Evolutionary conservation across 2,888 invertebrate genomes (phyloP).

Genomic region (Tenthredo scrophulariae): DNA sequence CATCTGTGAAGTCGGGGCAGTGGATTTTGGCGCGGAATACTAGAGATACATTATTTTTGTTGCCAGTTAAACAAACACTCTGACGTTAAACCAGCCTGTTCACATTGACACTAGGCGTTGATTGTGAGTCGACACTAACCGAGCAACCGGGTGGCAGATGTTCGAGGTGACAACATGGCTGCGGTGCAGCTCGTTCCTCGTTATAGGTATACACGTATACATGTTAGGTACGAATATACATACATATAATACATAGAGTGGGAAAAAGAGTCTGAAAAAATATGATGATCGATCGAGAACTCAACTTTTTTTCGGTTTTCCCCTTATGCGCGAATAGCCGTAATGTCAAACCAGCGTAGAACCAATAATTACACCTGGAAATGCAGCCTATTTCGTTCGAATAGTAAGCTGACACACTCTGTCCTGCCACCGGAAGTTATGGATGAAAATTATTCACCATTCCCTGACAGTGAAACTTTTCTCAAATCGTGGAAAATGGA

Average conservation of each 20-base stretch:
- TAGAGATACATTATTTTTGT: background rate
- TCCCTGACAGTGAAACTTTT: background rate
- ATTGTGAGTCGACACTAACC: slow-evolving; percentile 36
- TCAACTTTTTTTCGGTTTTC: background rate
- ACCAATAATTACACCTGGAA: slow-evolving; percentile 8
- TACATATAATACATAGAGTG: background rate
- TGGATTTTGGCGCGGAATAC: background rate
- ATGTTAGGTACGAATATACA: background rate
- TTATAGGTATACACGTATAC: slow-evolving; percentile 2
- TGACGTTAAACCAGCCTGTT: slow-evolving; percentile 30
- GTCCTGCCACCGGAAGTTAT: background rate
- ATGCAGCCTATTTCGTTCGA: background rate
- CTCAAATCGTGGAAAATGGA: background rate
- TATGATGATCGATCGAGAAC: slow-evolving; percentile 31
- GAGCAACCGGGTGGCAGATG: slow-evolving; percentile 44
- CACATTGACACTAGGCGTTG: slow-evolving; percentile 22
- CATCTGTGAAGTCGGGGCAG: background rate
- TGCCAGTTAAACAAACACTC: background rate
- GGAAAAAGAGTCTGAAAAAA: slow-evolving; percentile 33
- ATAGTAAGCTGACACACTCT: background rate
- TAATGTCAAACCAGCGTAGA: background rate
- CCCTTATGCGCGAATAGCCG: background rate
- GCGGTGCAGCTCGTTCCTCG: slow-evolving; percentile 54
- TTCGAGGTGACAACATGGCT: slow-evolving; percentile 65
- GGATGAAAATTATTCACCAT: background rate